Conservation (phyloP, 2,888 invertebrate genomes). For the Calliscelio sp. region DNA sequence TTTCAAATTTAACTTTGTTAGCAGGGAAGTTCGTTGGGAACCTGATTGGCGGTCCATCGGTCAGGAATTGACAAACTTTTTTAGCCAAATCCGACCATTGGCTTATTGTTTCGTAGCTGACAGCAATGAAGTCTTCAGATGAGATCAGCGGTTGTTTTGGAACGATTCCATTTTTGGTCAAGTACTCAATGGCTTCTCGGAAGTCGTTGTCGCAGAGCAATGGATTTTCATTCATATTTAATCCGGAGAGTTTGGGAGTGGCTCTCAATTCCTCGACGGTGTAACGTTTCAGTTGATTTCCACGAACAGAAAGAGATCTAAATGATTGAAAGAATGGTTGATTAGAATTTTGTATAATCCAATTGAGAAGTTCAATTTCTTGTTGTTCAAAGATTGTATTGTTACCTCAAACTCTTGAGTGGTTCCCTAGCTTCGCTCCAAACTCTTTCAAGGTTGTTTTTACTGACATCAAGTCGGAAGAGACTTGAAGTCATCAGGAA, state of each 20-base stretch:
- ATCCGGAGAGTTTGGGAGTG: conserved; percentile 87
- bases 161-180: conserved; percentile 88
- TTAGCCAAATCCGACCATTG: conserved; percentile 85
- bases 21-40: conserved; percentile 54
- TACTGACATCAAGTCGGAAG: conserved; percentile 90
- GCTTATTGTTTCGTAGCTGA: conserved; percentile 78
- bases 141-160: conserved; percentile 85
- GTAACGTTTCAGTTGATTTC: conserved; percentile 84
- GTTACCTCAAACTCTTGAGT: conserved; percentile 81
- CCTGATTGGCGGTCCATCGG: conserved; percentile 80
- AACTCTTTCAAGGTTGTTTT: conserved; percentile 89
- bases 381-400: too few relatives aligned
- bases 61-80: conserved; percentile 80
- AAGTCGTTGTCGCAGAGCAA: conserved; percentile 90
- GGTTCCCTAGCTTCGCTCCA: conserved; percentile 87
- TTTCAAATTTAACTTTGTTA: conserved; percentile 2
- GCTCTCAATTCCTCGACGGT: conserved; percentile 88
- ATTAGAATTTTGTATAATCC: too few relatives aligned
- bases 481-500: conserved; percentile 89
- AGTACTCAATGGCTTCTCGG: conserved; percentile 89
- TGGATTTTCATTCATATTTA: conserved; percentile 90
- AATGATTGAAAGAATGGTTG: background rate
- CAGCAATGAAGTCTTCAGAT: conserved; percentile 73
- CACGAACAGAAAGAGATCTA: conserved; percentile 83
- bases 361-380: too few relatives aligned